These are phyloP conservation scores for Petrocephalus zakoni DNA, from an alignment of 2,113 vertebrate genomes.

Conservation along the genomic window DNA sequence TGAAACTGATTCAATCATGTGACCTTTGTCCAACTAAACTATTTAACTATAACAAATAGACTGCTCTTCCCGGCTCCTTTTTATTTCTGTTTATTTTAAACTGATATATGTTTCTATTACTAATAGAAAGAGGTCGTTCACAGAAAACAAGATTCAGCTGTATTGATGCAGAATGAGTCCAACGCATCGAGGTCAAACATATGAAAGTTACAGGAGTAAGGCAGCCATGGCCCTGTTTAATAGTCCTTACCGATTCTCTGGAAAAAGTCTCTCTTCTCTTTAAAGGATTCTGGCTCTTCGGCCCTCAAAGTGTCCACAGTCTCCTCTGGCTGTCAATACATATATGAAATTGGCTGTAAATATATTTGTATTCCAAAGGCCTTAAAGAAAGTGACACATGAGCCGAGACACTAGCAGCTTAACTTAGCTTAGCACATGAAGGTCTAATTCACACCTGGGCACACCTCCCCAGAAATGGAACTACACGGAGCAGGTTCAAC, in stretches of 20 bases:
- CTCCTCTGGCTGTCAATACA: conserved; percentile 32
- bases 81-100: neutral
- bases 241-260: conserved; percentile 74
- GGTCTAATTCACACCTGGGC: neutral
- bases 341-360: neutral
- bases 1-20: neutral
- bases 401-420: neutral
- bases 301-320: conserved; percentile 21
- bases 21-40: neutral
- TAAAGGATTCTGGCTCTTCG: conserved; percentile 60
- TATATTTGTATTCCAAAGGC: neutral
- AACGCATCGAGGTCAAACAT: neutral
- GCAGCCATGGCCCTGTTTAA: neutral
- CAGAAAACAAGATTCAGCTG: neutral
- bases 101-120: neutral
- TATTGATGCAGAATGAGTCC: neutral
- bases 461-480: neutral
- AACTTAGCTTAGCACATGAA: neutral
- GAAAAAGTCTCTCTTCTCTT: conserved; percentile 77
- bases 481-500: too few species aligned
- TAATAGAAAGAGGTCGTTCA: neutral
- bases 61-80: neutral
- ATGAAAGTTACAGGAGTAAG: neutral
- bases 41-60: neutral
- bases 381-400: neutral